Conservation (phyloP, 2,888 invertebrate species). For the Drosophila multiciliata region DNA sequence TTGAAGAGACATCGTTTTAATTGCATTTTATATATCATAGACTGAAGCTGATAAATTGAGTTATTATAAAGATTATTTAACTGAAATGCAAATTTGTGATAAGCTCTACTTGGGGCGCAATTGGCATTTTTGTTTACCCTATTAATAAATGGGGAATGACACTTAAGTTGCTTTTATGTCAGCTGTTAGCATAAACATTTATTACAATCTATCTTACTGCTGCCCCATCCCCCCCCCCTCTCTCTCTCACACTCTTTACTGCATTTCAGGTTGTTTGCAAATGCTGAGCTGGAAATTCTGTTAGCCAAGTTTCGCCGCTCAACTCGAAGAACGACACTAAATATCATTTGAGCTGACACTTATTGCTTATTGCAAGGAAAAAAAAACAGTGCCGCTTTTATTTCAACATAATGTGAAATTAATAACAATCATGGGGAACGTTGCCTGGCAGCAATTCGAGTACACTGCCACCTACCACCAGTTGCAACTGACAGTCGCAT, state of each 20-base stretch:
- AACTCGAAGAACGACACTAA: conserved; percentile 59
- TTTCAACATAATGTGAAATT: conserved; percentile 73
- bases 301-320: conserved; percentile 6
- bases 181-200: conserved; percentile 18
- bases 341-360: conserved; percentile 76
- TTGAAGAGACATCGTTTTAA: conserved; percentile 56
- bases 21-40: conserved; percentile 61
- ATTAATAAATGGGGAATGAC: background rate
- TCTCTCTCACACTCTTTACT: background rate
- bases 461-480: conserved; percentile 68
- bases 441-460: conserved; percentile 53
- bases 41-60: conserved; percentile 18
- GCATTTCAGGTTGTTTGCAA: background rate
- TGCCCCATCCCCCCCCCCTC: background rate
- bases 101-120: background rate
- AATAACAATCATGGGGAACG: conserved; percentile 79
- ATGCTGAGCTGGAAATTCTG: background rate
- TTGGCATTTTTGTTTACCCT: background rate
- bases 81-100: background rate
- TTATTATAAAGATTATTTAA: conserved; percentile 18
- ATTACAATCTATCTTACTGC: conserved; percentile 7
- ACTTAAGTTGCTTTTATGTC: background rate
- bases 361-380: conserved; percentile 73
- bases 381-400: conserved; percentile 41
- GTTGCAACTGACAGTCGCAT: conserved; percentile 79